Evolutionary conservation across 2,113 vertebrate genomes (phyloP).

Genomic region (Campylomormyrus tamandua): DNA sequence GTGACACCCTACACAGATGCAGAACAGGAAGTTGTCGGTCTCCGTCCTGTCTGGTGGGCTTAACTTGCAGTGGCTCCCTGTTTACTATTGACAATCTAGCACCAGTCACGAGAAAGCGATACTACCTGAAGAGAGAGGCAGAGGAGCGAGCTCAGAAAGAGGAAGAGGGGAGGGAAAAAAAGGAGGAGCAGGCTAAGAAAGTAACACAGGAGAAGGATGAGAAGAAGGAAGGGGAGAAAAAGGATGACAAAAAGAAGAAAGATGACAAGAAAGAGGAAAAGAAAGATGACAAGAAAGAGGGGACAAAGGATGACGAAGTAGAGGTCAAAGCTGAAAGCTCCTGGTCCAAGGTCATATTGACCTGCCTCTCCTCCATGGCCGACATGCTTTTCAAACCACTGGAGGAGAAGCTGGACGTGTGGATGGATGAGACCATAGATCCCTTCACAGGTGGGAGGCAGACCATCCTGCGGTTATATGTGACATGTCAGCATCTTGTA

Average conservation of each 20-base stretch:
- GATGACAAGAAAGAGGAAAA: conserved; percentile 31
- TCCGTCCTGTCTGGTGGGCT: background rate
- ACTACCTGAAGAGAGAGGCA: conserved; percentile 41
- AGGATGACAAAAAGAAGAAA: conserved; percentile 35
- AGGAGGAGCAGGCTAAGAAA: conserved; percentile 36
- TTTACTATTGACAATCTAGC: conserved; percentile 36
- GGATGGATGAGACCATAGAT: conserved; percentile 63
- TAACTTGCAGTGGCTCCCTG: background rate
- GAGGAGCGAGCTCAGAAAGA: conserved; percentile 35
- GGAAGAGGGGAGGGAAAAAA: conserved; percentile 49
- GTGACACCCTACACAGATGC: background rate
- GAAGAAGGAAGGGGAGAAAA: conserved; percentile 48
- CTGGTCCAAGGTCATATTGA: conserved; percentile 17
- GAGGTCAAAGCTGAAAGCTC: conserved; percentile 38
- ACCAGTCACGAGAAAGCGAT: conserved; percentile 48
- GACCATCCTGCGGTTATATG: conserved; percentile 44
- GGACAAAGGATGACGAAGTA: conserved; percentile 36
- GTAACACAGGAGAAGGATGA: conserved; percentile 41
- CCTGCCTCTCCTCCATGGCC: conserved; percentile 19
- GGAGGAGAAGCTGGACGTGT: conserved; percentile 52
- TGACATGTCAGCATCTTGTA: background rate
- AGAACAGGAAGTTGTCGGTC: background rate
- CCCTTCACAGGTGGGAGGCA: conserved; percentile 69
- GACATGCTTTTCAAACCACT: conserved; percentile 51
- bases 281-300: conserved; percentile 43